Conservation (phyloP, 2,888 invertebrate species). For the Microplitis deprimator region DNA sequence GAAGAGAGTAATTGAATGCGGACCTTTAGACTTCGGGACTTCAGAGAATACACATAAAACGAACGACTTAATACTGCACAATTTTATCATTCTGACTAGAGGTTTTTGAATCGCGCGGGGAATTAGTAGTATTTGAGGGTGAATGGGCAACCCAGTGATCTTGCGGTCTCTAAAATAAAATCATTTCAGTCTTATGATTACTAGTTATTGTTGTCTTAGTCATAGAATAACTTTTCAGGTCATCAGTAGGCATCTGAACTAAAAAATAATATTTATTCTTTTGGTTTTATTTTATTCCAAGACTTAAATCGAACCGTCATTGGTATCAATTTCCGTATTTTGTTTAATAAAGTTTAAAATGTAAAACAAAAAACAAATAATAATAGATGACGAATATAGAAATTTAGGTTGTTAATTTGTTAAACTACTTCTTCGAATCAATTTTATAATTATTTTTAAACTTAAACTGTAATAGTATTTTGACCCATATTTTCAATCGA, state of each 20-base stretch:
- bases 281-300: constrained; percentile 23
- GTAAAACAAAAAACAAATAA: constrained; percentile 12
- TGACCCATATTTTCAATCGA: background rate
- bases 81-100: constrained; percentile 69
- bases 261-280: background rate
- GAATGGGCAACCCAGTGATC: constrained; percentile 55
- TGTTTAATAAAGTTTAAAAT: constrained; percentile 13
- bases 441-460: constrained; percentile 10
- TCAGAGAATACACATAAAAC: constrained; percentile 71
- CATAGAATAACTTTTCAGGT: constrained; percentile 45
- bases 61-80: constrained; percentile 71
- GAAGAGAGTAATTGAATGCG: constrained; percentile 55
- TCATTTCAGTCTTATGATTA: constrained; percentile 65
- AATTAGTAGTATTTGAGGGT: constrained; percentile 1
- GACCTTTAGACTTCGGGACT: constrained; percentile 62
- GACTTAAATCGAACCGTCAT: background rate
- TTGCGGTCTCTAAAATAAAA: constrained; percentile 70
- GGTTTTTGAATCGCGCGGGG: constrained; percentile 35
- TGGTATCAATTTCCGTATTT: constrained; percentile 33
- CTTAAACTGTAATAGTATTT: constrained; percentile 4
- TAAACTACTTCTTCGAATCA: constrained; percentile 31
- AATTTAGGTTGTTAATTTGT: constrained; percentile 34
- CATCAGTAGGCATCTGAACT: constrained; percentile 40
- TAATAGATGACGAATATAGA: constrained; percentile 14
- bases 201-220: constrained; percentile 50